Base-by-base conservation (phyloP, 2,797 vertebrate species). In the Hafferia zeledoni region DNA sequence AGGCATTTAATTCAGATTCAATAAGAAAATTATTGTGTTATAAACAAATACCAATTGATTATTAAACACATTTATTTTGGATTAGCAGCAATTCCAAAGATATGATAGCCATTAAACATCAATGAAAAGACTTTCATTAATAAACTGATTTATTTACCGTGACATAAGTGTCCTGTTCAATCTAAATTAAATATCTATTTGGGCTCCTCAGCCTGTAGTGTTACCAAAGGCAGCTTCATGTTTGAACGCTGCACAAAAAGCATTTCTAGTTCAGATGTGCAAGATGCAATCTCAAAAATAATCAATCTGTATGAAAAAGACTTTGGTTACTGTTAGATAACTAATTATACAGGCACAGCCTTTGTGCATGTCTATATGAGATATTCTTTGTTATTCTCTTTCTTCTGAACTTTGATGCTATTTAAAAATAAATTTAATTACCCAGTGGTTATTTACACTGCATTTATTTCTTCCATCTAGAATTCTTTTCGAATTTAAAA, bases 181-280 rank as follows among this genome's bases (percentile, higher is more conserved):
- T 97, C 96, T 97, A 96, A 98, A 98, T 98, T 98, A 97, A 98
- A 97, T 97, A 97, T 97, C 97, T 93, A 91, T 97, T 97, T 87
- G 41, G 91, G 94, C 68, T 96, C 86, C 91, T 91, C 86, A 95
- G 88, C 93, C 95, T 97, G 97, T 93, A 96, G 95, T 94, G 90
- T 89, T 97, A 96, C 95, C 86, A 96, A 96, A 97, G 89, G 83
- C 96, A 95, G 88, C 94, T 97, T 94, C 50, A 16, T 91, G 94
- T 97, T 96, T 95, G 93, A 96, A 95, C 3, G 0, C 59, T 31
- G 83, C 67, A 84, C 74, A 93, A 80, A 98, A 97, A 97, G 91
- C 87, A 95, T 97, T 97, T 97, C 95, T 44, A 23, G 31, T 94
- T 94, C 91, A 78, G 94, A 94, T 97, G 95, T 95, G 56, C 63